These are phyloP conservation scores for Metacarcinus magister DNA, from an alignment of 2,888 invertebrate genomes.

Conservation along the genomic window DNA sequence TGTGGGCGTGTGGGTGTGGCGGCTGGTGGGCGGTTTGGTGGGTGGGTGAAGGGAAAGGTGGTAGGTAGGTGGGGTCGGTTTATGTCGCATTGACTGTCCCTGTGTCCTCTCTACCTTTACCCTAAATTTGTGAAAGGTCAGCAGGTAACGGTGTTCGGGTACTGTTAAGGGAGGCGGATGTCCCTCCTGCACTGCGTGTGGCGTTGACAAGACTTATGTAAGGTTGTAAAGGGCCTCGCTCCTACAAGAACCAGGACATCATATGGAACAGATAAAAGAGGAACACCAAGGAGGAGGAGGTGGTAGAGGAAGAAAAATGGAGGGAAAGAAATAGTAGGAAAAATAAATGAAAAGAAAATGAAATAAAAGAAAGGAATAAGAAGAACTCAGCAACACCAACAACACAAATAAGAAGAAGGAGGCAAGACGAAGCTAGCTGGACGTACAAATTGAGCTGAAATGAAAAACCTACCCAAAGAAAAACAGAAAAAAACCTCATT, in stretches of 20 bases:
- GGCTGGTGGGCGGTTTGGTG: not conserved
- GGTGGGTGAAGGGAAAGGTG: not conserved
- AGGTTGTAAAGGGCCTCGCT: not conserved
- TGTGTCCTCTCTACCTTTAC: not conserved
- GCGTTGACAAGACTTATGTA: not conserved
- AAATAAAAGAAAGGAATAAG: not conserved
- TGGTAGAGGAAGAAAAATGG: not conserved
- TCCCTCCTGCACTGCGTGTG: not conserved
- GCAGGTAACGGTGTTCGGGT: not conserved
- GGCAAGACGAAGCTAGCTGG: not conserved
- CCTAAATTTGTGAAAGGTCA: constrained; percentile 15
- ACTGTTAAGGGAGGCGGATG: constrained; percentile 19
- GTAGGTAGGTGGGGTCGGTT: not conserved
- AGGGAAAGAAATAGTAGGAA: not conserved
- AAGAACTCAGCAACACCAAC: not conserved
- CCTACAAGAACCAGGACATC: not conserved
- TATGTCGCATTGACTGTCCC: constrained; percentile 18
- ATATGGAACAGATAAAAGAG: not conserved
- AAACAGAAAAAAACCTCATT: not conserved
- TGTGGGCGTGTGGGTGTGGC: not conserved
- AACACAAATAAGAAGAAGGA: not conserved
- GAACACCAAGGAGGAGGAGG: not conserved
- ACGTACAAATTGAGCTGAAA: not conserved
- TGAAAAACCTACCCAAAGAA: not conserved
- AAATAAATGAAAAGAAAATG: not conserved